Evolutionary conservation across 2,113 vertebrate species (phyloP).

Genomic region (Sinocyclocheilus grahami): DNA sequence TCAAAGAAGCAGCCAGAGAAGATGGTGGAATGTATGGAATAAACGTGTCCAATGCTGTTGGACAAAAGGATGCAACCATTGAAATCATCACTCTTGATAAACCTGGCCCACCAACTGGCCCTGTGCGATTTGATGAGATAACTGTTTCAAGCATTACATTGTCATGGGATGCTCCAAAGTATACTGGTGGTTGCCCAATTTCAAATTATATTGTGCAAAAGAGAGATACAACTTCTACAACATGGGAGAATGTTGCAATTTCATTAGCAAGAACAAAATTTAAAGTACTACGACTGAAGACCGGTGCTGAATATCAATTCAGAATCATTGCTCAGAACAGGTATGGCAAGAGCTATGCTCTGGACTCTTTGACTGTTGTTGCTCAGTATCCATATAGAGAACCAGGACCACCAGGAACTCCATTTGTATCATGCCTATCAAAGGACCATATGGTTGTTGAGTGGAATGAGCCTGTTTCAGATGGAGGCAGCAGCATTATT

Average conservation of each 20-base stretch:
- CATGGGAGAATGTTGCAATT: conserved; percentile 91
- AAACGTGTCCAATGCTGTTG: conserved; percentile 83
- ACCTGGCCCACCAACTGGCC: conserved; percentile 91
- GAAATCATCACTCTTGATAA: conserved; percentile 95
- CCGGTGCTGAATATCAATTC: conserved; percentile 96
- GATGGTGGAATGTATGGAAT: conserved; percentile 92
- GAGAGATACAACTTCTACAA: conserved; percentile 89
- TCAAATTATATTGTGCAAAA: conserved; percentile 98
- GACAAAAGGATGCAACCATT: conserved; percentile 87
- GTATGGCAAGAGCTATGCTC: conserved; percentile 92
- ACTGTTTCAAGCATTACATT: conserved; percentile 92
- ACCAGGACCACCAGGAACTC: conserved; percentile 95
- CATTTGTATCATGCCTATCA: conserved; percentile 84
- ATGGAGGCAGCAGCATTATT: conserved; percentile 89
- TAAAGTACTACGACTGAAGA: conserved; percentile 90
- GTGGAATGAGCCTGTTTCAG: conserved; percentile 94
- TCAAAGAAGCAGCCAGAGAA: conserved; percentile 91
- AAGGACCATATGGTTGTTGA: conserved; percentile 92
- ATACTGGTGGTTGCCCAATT: conserved; percentile 92
- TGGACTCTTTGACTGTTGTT: conserved; percentile 86
- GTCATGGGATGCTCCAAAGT: conserved; percentile 90
- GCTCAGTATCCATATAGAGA: conserved; percentile 97
- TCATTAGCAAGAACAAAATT: conserved; percentile 90
- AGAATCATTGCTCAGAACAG: conserved; percentile 97
- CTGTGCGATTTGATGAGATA: conserved; percentile 92